Base-by-base conservation (phyloP, 1,140 invertebrate genomes). In the Drosophila equinoxialis region DNA sequence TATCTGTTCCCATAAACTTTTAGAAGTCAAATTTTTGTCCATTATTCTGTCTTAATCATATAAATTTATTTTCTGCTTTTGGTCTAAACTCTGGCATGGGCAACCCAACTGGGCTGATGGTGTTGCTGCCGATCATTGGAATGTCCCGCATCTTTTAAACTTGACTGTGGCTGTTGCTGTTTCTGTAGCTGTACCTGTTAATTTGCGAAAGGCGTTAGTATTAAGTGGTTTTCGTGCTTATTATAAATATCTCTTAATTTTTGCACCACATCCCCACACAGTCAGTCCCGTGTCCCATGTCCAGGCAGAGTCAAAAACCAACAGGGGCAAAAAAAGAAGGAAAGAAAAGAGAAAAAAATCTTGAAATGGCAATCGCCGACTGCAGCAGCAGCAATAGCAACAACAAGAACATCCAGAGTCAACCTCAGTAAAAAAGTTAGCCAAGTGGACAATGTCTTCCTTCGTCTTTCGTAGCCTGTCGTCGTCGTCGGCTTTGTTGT, bases 181-280 rank as follows among this genome's bases (percentile, higher is more conserved):
- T 57, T 65, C 65, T 57, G 58, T 67, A 70, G 74, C 74, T 89
- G 86, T 91, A 79, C 76, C 84, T 91, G 90, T 91, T 91, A 91
- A 91, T 91, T 51, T 91, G 90, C 85, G 82, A 91, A 90, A 91
- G 90, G 90, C 90, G 90, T 91, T 91, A 91, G 90, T 80, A 78
- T 91, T 91, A 91, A 91, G 90, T 91, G 90, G 90, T 91, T 91
- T 91, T 91, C 90, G 89, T 91, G 90, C 90, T 91, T 91, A 86
- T 91, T 91, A 91, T 91, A 91, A 91, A 91, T 91, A 91, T 91
- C 90, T 91, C 90, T 91, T 91, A 91, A 91, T 91, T 91, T 91
- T 90, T 77, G 79, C 79, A 51, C 45, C 45, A 51, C 71, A 80
- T 74, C 71, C 71, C 63, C 79, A 71, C 69, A 62, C 26, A 48